Percentiles rank a stretch among this genome's conserved stretches.
These are phyloP conservation scores for Acomys russatus DNA, from an alignment of 2,797 vertebrate genomes.

Conservation along the genomic window DNA sequence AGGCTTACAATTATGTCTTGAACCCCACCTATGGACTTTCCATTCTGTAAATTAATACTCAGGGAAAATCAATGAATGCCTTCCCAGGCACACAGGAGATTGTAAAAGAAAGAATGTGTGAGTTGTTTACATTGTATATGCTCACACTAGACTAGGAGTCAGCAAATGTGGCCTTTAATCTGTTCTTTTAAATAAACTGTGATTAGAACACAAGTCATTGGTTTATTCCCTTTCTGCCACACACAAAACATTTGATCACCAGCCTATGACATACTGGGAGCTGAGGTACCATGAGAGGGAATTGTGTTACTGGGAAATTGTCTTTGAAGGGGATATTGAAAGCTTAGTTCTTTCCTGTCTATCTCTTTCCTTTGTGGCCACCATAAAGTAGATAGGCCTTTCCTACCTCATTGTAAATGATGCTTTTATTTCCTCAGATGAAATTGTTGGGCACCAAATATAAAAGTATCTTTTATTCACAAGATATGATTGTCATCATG, in stretches of 20 bases:
- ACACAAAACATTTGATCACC: not conserved
- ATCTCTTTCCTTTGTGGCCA: not conserved
- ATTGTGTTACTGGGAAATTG: not conserved
- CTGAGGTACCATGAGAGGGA: not conserved
- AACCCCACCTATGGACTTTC: not conserved
- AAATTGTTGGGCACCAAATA: too few relatives aligned
- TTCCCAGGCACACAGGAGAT: not conserved
- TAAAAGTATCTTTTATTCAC: too few relatives aligned
- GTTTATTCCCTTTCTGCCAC: not conserved
- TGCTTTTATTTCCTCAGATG: too few relatives aligned
- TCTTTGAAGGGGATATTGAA: too few relatives aligned
- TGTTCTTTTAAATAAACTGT: constrained; percentile 21
- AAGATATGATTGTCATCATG: too few relatives aligned
- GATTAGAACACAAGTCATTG: constrained; percentile 32
- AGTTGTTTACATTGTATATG: not conserved
- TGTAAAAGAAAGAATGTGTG: not conserved
- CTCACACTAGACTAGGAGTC: not conserved
- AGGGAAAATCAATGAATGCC: constrained; percentile 23
- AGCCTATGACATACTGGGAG: not conserved
- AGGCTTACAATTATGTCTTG: not conserved
- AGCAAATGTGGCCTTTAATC: not conserved
- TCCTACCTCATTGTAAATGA: not conserved
- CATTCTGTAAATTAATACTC: not conserved
- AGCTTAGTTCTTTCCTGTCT: not conserved
- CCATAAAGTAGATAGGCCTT: not conserved